Evolutionary conservation across 2,888 invertebrate genomes (phyloP).

Genomic region (Latrodectus hesperus): DNA sequence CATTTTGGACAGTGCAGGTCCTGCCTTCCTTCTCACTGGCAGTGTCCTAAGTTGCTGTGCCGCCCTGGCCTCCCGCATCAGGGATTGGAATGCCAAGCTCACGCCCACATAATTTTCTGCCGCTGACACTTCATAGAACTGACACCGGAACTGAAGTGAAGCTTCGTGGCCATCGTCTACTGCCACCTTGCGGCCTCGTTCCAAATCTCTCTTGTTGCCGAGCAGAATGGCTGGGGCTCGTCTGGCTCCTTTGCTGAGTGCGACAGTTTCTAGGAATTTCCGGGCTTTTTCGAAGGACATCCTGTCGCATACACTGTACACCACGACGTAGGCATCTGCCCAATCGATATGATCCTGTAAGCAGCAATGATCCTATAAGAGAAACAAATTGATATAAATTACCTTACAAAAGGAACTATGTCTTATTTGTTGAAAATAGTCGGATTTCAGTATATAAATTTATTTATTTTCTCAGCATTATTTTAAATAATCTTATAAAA

Average conservation of each 20-base stretch:
- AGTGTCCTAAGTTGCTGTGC: constrained; percentile 81
- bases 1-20: constrained; percentile 80
- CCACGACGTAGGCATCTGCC: constrained; percentile 86
- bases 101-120: constrained; percentile 85
- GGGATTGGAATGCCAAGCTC: constrained; percentile 83
- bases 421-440: no score
- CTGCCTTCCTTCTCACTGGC: constrained; percentile 79
- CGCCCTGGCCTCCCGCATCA: constrained; percentile 79
- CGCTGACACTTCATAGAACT: constrained; percentile 87
- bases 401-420: no score
- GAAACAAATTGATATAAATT: background rate
- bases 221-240: constrained; percentile 83
- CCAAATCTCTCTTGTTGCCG: constrained; percentile 86
- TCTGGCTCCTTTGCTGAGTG: constrained; percentile 79
- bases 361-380: constrained; percentile 67
- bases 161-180: constrained; percentile 87
- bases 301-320: constrained; percentile 85
- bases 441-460: no score
- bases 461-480: no score
- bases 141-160: constrained; percentile 81
- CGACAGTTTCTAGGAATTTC: constrained; percentile 81
- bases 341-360: constrained; percentile 80
- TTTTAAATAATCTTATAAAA: no score
- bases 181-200: constrained; percentile 76
- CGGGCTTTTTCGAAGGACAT: constrained; percentile 83